Percentiles rank a stretch among this genome's conserved stretches.
Evolutionary conservation across 2,888 invertebrate genomes (phyloP).

Genomic region (Acleris laterana): DNA sequence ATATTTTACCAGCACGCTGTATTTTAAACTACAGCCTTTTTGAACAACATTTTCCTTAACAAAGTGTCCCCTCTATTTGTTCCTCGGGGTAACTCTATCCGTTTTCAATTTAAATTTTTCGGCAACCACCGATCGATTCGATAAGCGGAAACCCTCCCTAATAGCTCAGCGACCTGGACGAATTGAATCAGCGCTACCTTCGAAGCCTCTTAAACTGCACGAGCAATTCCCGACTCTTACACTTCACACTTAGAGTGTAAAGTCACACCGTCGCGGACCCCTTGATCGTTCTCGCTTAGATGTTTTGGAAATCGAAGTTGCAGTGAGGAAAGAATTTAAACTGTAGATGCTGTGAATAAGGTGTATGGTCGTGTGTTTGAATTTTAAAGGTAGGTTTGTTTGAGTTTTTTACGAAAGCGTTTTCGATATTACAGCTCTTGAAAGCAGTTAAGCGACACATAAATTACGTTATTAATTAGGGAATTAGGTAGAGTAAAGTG

Average conservation of each 20-base stretch:
- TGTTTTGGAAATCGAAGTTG: conserved; percentile 25
- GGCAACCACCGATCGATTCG: conserved; percentile 31
- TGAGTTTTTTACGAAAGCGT: conserved; percentile 35
- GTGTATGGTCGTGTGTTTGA: background rate
- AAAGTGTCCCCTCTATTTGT: background rate
- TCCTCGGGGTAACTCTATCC: conserved; percentile 20
- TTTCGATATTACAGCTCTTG: conserved; percentile 24
- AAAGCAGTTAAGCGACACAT: conserved; percentile 17
- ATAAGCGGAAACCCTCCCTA: conserved; percentile 44
- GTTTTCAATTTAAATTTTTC: conserved; percentile 37
- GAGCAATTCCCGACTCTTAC: conserved; percentile 31
- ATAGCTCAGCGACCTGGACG: conserved; percentile 45
- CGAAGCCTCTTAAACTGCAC: conserved; percentile 22
- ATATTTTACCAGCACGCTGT: too few species aligned
- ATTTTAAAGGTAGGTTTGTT: conserved; percentile 2
- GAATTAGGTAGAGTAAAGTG: conserved; percentile 2
- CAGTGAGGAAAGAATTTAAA: conserved; percentile 2
- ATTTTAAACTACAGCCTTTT: background rate
- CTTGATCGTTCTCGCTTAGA: conserved; percentile 17
- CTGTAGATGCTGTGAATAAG: background rate
- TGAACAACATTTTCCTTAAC: background rate
- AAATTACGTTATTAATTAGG: conserved; percentile 33
- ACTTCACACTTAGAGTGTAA: conserved; percentile 3
- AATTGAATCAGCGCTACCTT: conserved; percentile 46
- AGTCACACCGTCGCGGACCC: background rate